phyloP scores from a whole-genome alignment of 2,113 vertebrate species.

The Phainopepla nitens region DNA sequence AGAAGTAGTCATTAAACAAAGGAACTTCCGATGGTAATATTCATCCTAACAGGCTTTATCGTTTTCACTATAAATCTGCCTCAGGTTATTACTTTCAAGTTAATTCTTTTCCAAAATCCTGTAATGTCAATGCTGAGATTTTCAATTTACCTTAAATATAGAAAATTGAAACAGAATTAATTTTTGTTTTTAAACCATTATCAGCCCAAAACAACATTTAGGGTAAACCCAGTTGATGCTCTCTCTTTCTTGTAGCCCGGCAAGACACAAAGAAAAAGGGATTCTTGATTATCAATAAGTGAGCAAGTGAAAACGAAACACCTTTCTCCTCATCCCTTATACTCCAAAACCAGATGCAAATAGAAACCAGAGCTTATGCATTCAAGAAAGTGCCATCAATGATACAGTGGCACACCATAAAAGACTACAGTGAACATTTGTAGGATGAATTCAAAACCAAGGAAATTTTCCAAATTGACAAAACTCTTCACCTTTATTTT shows the following conservation, averaged over 20 bases:
- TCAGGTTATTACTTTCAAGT: neutral
- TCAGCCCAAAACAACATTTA: neutral
- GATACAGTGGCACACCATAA: neutral
- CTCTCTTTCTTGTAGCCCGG: neutral
- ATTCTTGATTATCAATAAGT: neutral
- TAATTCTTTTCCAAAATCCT: neutral
- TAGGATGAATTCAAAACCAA: neutral
- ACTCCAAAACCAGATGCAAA: neutral
- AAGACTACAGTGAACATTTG: neutral
- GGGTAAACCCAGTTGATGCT: neutral
- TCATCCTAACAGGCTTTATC: neutral
- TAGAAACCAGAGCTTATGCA: neutral
- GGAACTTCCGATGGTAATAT: neutral
- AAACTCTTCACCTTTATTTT: neutral
- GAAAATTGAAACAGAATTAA: neutral
- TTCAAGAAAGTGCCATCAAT: neutral
- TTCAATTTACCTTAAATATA: neutral
- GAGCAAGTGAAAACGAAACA: neutral
- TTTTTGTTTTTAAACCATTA: neutral
- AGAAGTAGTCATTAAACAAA: neutral
- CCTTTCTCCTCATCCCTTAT: neutral
- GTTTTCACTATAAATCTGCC: neutral
- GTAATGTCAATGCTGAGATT: neutral
- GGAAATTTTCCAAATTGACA: neutral
- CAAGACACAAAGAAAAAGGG: neutral